These are phyloP conservation scores for Archivesica marissinica DNA, from an alignment of 1,140 invertebrate species.

Conservation along the genomic window DNA sequence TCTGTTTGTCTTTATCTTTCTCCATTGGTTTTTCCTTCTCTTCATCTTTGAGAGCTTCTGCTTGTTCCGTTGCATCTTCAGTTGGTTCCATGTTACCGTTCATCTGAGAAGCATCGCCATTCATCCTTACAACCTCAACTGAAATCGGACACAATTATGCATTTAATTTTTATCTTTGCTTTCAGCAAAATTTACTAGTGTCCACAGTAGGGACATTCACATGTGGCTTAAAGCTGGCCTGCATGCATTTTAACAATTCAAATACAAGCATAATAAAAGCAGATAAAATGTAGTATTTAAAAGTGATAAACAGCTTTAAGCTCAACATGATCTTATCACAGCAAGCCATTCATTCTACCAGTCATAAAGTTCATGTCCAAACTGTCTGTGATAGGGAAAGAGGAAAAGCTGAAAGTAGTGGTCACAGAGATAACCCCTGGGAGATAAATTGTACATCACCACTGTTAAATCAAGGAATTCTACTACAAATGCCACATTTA, in stretches of 20 bases:
- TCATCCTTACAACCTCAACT: constrained; percentile 62
- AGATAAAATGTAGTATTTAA: background rate
- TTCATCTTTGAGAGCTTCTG: background rate
- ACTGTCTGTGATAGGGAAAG: background rate
- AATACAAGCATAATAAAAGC: background rate
- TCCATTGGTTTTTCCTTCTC: constrained; percentile 50
- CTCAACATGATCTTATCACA: background rate
- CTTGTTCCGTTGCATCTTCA: background rate
- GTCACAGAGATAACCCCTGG: no score
- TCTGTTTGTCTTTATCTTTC: constrained; percentile 62
- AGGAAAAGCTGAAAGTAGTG: no score
- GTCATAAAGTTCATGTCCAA: background rate
- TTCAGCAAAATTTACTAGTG: background rate
- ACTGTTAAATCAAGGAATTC: background rate
- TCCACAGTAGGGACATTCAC: background rate
- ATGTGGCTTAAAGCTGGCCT: background rate
- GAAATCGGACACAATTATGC: background rate
- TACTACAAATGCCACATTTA: background rate
- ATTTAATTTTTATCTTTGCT: background rate
- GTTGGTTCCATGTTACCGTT: constrained; percentile 12
- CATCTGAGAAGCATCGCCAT: background rate
- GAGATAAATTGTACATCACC: no score
- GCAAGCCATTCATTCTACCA: background rate
- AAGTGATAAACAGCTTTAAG: background rate
- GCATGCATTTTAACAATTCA: background rate